phyloP scores from a whole-genome alignment of 2,797 vertebrate genomes.

The Sardinella longiceps region DNA sequence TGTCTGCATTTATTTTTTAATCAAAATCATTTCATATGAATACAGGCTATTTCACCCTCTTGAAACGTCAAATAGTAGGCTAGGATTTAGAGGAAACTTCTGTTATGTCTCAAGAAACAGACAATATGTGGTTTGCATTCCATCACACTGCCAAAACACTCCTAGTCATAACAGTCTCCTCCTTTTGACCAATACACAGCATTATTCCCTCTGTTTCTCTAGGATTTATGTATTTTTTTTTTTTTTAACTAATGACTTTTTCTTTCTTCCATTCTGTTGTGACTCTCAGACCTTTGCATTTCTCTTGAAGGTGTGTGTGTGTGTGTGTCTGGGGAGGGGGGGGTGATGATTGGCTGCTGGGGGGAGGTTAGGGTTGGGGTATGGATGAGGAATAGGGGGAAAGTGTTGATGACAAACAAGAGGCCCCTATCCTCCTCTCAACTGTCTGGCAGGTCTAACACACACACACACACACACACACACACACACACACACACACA shows the following conservation, averaged over 20 bases:
- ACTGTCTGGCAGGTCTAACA: slow-evolving; percentile 47
- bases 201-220: neutral
- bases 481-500: too few species aligned
- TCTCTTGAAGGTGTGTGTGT: neutral
- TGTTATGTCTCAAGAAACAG: slow-evolving; percentile 38
- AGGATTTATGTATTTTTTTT: neutral
- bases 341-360: too few species aligned
- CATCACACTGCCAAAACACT: slow-evolving; percentile 7
- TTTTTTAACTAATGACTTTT: slow-evolving; percentile 27
- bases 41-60: neutral
- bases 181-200: neutral
- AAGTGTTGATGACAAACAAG: slow-evolving; percentile 50
- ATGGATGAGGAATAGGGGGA: slow-evolving; percentile 42
- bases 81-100: slow-evolving; percentile 34
- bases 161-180: slow-evolving; percentile 23
- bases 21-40: neutral
- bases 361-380: neutral
- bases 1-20: neutral
- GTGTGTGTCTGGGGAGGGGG: neutral
- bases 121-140: slow-evolving; percentile 37
- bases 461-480: too few species aligned
- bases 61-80: slow-evolving; percentile 10
- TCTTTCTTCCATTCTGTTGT: neutral
- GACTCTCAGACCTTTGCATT: slow-evolving; percentile 6
- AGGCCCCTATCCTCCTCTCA: slow-evolving; percentile 47